A percentile compares a stretch with the other conserved stretches of the same genome.
phyloP scores from a whole-genome alignment of 2,888 invertebrate genomes.

The Ormia ochracea region DNA sequence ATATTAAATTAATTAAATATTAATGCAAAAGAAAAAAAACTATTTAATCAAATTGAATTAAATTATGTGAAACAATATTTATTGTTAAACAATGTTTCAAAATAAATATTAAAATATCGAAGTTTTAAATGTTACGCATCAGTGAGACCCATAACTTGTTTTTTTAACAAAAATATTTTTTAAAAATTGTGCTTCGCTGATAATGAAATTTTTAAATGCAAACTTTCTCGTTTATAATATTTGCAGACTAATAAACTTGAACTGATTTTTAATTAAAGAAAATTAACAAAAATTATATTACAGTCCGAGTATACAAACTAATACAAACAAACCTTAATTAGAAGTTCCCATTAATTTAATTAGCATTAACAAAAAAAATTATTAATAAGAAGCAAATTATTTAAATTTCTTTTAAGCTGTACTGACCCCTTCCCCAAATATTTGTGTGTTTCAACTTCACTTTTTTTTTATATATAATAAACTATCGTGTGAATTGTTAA shows the following conservation, averaged over 20 bases:
- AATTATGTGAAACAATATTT: not conserved
- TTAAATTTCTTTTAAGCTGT: not conserved
- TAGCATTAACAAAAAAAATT: not conserved
- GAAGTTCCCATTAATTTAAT: not conserved
- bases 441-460: not conserved
- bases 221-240: no score
- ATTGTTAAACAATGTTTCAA: not conserved
- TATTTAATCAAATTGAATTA: not conserved
- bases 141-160: not conserved
- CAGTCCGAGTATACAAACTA: not conserved
- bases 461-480: not conserved
- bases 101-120: not conserved
- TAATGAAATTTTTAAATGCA: no score
- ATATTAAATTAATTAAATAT: no score
- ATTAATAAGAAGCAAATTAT: not conserved
- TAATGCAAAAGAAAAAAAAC: not conserved
- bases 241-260: not conserved
- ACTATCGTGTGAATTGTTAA: constrained; percentile 19
- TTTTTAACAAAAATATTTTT: not conserved
- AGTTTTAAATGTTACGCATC: constrained; percentile 15
- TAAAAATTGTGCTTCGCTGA: no score
- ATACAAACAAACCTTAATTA: not conserved
- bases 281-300: no score
- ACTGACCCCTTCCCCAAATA: not conserved
- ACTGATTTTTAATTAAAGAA: not conserved